Evolutionary conservation across 2,797 vertebrate species (phyloP).

Genomic region (Acipenser oxyrinchus): DNA sequence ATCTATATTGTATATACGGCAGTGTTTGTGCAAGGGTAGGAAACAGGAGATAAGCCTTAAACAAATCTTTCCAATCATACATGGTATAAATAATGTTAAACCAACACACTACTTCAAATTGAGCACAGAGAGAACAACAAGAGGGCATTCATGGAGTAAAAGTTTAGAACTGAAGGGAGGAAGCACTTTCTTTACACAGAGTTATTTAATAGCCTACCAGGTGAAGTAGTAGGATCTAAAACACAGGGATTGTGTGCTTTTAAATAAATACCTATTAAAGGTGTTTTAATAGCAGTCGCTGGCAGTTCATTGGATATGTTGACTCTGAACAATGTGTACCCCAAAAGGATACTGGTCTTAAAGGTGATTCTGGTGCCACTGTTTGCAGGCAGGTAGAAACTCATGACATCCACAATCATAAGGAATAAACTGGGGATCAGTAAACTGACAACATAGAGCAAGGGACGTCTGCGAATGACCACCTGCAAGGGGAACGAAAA

Average conservation of each 20-base stretch:
- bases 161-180: no score
- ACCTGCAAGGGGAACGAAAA: slow-evolving; percentile 44
- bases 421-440: slow-evolving; percentile 72
- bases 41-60: no score
- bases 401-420: slow-evolving; percentile 75
- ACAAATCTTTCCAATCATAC: no score
- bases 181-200: not conserved
- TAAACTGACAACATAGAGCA: slow-evolving; percentile 69
- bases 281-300: slow-evolving; percentile 49
- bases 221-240: not conserved
- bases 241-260: not conserved
- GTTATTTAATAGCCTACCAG: not conserved
- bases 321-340: slow-evolving; percentile 76
- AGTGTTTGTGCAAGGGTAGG: no score
- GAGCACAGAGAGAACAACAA: no score
- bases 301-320: slow-evolving; percentile 71
- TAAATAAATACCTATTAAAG: slow-evolving; percentile 64
- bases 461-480: slow-evolving; percentile 69
- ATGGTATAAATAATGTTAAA: no score
- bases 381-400: slow-evolving; percentile 73
- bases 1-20: no score
- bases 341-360: slow-evolving; percentile 74
- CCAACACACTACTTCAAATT: no score
- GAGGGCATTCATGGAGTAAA: no score
- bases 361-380: slow-evolving; percentile 69